Conservation (phyloP, 2,888 invertebrate species). For the Trachelus iudaicus region DNA sequence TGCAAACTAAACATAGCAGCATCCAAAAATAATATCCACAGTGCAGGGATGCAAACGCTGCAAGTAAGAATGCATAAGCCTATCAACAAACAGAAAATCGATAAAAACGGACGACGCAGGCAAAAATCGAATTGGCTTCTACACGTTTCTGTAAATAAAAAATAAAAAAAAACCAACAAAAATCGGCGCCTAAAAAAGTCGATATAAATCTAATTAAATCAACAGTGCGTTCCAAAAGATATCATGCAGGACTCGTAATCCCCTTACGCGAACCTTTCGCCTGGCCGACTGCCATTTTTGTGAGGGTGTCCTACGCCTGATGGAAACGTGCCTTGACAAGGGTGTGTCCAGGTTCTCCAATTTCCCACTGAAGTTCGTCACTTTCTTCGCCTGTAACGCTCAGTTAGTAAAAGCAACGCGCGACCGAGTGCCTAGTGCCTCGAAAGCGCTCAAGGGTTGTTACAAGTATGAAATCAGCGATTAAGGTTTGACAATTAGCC, state of each 20-base stretch:
- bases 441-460: not conserved
- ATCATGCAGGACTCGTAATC: conserved; percentile 26
- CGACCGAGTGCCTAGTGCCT: not conserved
- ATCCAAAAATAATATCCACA: conserved; percentile 33
- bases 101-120: not conserved
- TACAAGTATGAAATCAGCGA: not conserved
- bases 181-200: not conserved
- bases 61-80: not conserved
- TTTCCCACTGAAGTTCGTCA: conserved; percentile 54
- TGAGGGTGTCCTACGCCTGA: conserved; percentile 61
- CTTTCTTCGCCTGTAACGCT: conserved; percentile 55
- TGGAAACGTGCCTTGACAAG: conserved; percentile 60
- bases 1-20: conserved; percentile 58
- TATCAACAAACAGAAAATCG: not conserved
- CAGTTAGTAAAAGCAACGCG: conserved; percentile 46
- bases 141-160: not conserved
- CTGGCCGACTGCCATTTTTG: conserved; percentile 64
- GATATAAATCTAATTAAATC: not conserved
- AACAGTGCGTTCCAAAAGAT: not conserved
- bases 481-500: not conserved
- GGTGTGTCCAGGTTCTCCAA: conserved; percentile 59
- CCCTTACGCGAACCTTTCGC: conserved; percentile 63
- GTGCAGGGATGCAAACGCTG: conserved; percentile 6
- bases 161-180: not conserved
- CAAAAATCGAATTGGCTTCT: not conserved